Conservation (phyloP, 2,797 vertebrate species). For the Hephaestus fuliginosus region DNA sequence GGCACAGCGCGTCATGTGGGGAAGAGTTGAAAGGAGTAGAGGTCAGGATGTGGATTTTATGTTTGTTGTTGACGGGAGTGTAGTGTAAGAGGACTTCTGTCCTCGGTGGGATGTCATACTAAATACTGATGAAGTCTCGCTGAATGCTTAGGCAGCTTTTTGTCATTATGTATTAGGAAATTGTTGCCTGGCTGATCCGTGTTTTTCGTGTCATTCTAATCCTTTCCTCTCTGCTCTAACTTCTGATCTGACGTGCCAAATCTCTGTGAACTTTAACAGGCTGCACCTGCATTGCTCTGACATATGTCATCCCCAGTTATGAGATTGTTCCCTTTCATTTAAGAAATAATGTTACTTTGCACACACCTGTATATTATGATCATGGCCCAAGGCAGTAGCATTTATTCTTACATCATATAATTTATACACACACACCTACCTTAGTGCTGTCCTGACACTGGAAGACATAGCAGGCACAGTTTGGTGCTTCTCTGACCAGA, state of each 20-base stretch:
- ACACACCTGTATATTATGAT: not conserved
- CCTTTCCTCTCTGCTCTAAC: not conserved
- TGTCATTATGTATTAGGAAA: slow-evolving; percentile 74
- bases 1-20: slow-evolving; percentile 42
- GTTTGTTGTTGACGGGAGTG: slow-evolving; percentile 22
- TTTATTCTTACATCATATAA: not conserved
- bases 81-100: not conserved
- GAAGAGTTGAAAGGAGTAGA: slow-evolving; percentile 58
- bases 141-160: slow-evolving; percentile 72
- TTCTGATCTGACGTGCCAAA: slow-evolving; percentile 10
- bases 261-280: slow-evolving; percentile 14
- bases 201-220: not conserved
- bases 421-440: slow-evolving; percentile 57
- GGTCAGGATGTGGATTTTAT: slow-evolving; percentile 34
- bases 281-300: slow-evolving; percentile 4
- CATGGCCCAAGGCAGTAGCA: not conserved
- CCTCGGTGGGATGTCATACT: slow-evolving; percentile 64
- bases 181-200: not conserved
- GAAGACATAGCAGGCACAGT: slow-evolving; percentile 93
- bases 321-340: not conserved
- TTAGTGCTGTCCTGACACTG: slow-evolving; percentile 86
- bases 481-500: slow-evolving; percentile 85
- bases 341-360: not conserved
- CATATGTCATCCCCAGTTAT: not conserved
- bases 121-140: slow-evolving; percentile 82